Evolutionary conservation across 2,113 vertebrate species (phyloP).

Genomic region (Forbesichthys papilliferus): DNA sequence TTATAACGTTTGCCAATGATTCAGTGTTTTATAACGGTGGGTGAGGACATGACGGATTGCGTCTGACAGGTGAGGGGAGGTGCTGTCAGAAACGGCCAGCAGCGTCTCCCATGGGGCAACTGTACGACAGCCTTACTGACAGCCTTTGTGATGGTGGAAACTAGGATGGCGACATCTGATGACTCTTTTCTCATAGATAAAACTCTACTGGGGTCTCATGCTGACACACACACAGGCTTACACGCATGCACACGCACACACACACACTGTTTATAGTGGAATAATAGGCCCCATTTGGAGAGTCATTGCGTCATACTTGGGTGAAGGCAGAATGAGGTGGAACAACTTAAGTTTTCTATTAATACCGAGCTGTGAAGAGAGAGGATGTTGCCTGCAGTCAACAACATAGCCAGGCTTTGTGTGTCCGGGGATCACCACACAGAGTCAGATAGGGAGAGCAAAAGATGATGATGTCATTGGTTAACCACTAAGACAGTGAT

Average conservation of each 20-base stretch:
- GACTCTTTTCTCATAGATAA: conserved; percentile 37
- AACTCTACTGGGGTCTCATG: conserved; percentile 18
- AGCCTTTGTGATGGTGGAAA: conserved; percentile 14
- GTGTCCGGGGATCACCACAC: conserved; percentile 40
- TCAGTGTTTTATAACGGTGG: too few relatives aligned
- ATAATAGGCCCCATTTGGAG: conserved; percentile 27
- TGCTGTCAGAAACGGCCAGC: conserved; percentile 34
- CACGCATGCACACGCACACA: background rate
- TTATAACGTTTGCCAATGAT: too few relatives aligned
- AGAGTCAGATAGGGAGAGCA: conserved; percentile 17
- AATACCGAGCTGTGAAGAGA: conserved; percentile 15
- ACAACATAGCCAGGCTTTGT: conserved; percentile 13
- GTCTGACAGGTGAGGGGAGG: conserved; percentile 16
- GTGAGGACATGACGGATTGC: too few relatives aligned
- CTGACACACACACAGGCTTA: background rate
- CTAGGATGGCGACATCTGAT: conserved; percentile 42
- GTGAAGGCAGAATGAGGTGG: conserved; percentile 53
- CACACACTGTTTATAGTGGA: background rate
- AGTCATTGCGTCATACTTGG: conserved; percentile 42
- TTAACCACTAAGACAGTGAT: conserved; percentile 58
- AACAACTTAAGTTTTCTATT: conserved; percentile 68
- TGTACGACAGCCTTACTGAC: conserved; percentile 10
- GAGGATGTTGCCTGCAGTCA: conserved; percentile 38
- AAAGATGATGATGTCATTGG: conserved; percentile 52
- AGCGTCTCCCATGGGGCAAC: conserved; percentile 3